Conservation (phyloP, 53 echinoderm and acorn worm species). For the Temnopleurus reevesii region DNA sequence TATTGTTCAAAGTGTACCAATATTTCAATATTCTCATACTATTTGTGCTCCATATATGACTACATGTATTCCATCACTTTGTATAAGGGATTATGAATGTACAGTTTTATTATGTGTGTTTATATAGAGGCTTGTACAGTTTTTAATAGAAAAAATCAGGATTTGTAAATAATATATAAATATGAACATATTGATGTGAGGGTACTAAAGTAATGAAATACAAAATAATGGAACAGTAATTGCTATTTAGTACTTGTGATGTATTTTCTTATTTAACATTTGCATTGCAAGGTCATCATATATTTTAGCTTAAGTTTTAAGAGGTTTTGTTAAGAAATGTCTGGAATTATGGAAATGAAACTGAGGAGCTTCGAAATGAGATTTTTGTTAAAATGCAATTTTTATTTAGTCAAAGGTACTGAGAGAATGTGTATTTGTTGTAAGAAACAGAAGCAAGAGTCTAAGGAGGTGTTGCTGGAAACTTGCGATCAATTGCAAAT, state of each 20-base stretch:
- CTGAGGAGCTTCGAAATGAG: too few species aligned
- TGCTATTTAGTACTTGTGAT: neutral
- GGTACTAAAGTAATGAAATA: neutral
- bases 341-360: too few species aligned
- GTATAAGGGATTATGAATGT: neutral
- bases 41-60: neutral
- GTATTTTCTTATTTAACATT: neutral
- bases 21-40: too few species aligned
- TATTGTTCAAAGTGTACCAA: too few species aligned
- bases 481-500: too few species aligned
- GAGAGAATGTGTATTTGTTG: too few species aligned
- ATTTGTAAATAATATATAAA: slow-evolving; percentile 31
- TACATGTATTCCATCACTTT: neutral
- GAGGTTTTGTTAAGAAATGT: too few species aligned
- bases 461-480: too few species aligned
- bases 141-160: slow-evolving; percentile 39
- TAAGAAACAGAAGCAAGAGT: too few species aligned
- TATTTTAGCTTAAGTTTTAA: too few species aligned
- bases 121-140: slow-evolving; percentile 56
- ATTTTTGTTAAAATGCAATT: too few species aligned
- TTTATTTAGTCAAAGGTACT: too few species aligned
- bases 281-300: neutral
- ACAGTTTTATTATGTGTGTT: slow-evolving; percentile 3
- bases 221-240: neutral
- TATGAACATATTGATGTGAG: neutral